phyloP scores from a whole-genome alignment of 2,888 invertebrate genomes.

The Mesorhabditis belari region DNA sequence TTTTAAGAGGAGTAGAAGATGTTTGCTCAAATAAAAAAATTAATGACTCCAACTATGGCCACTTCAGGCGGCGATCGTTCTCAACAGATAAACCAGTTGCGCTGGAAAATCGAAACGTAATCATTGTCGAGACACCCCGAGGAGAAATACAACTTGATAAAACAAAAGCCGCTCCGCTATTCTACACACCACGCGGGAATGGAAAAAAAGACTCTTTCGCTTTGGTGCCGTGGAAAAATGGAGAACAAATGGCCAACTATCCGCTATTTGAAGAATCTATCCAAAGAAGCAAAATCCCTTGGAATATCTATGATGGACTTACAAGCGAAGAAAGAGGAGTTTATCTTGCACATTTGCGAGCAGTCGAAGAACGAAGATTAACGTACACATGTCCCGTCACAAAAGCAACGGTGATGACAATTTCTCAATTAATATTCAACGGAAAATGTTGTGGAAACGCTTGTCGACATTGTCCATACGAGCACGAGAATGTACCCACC shows the following conservation, averaged over 20 bases:
- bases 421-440: conserved; percentile 35
- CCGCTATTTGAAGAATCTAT: conserved; percentile 48
- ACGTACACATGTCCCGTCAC: conserved; percentile 40
- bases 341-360: conserved; percentile 44
- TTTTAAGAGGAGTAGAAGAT: neutral
- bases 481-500: conserved; percentile 34
- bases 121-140: conserved; percentile 5
- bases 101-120: too few relatives aligned
- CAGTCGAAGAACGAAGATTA: conserved; percentile 41
- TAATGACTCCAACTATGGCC: neutral
- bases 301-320: conserved; percentile 37
- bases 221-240: conserved; percentile 31
- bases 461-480: conserved; percentile 51
- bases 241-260: conserved; percentile 46
- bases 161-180: conserved; percentile 32
- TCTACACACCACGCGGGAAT: conserved; percentile 28
- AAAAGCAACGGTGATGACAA: conserved; percentile 31
- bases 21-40: neutral
- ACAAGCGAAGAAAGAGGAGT: conserved; percentile 41
- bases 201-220: conserved; percentile 15
- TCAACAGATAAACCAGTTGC: neutral
- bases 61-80: conserved; percentile 10
- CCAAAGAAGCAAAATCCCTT: conserved; percentile 27
- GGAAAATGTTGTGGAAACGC: conserved; percentile 50
- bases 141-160: conserved; percentile 15